Conservation (phyloP, 2,797 vertebrate species). For the Merluccius polli region DNA sequence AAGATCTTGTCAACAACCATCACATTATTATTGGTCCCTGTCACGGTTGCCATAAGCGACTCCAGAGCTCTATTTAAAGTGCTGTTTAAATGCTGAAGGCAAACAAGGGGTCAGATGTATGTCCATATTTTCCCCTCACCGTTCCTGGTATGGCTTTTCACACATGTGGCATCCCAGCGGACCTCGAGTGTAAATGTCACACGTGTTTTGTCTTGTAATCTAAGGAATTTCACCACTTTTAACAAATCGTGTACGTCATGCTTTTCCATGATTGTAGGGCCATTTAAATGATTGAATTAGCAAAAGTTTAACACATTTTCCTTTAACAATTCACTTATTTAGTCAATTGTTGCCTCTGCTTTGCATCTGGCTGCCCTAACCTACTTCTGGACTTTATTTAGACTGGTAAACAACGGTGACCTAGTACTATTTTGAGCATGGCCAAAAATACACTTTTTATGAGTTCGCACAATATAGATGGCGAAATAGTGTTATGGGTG, state of each 20-base stretch:
- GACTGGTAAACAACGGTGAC: conserved; percentile 34
- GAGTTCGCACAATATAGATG: conserved; percentile 20
- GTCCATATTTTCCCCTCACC: background rate
- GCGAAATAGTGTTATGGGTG: conserved; percentile 9
- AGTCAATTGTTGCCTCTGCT: background rate
- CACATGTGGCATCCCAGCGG: too few species aligned
- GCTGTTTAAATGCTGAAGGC: background rate
- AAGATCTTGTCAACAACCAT: background rate
- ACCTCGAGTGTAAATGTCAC: background rate
- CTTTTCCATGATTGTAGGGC: background rate
- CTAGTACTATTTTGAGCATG: conserved; percentile 39
- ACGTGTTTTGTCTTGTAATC: background rate
- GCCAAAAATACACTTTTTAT: conserved; percentile 26
- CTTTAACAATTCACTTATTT: background rate
- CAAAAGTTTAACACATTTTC: background rate
- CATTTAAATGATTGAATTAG: background rate
- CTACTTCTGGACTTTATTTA: conserved; percentile 30
- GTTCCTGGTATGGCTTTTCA: too few species aligned
- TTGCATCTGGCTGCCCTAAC: background rate
- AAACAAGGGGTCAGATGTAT: background rate
- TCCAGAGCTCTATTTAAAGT: background rate
- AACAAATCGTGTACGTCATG: background rate
- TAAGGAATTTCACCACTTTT: background rate
- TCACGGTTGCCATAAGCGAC: background rate
- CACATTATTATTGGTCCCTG: background rate